Percentiles rank a stretch among this genome's conserved stretches.
phyloP scores from a whole-genome alignment of 2,797 vertebrate species.

The Chaunax sp. region DNA sequence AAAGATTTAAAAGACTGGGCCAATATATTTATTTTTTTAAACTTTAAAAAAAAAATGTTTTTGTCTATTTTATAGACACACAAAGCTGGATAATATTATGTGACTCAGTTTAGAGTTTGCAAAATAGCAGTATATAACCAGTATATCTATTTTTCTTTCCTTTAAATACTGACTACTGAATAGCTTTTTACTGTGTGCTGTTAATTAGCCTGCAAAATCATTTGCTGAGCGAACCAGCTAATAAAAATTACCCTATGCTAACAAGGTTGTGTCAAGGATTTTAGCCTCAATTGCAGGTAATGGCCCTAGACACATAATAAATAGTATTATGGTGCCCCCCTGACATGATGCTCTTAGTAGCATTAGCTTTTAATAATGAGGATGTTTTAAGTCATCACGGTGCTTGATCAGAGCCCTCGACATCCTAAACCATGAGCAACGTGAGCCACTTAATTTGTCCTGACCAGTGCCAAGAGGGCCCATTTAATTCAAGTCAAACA shows the following conservation, averaged over 20 bases:
- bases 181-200: constrained; percentile 1
- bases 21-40: too few species aligned
- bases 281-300: constrained; percentile 59
- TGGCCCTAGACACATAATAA: constrained; percentile 63
- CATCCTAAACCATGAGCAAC: constrained; percentile 41
- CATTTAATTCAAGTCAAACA: constrained; percentile 66
- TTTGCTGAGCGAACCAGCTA: constrained; percentile 60
- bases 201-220: constrained; percentile 33
- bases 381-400: constrained; percentile 69
- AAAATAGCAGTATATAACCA: constrained; percentile 5
- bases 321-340: constrained; percentile 7
- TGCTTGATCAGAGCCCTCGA: constrained; percentile 35
- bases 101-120: too few species aligned
- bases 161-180: constrained; percentile 32
- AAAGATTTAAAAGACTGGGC: too few species aligned
- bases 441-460: constrained; percentile 56
- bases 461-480: constrained; percentile 54
- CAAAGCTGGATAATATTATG: too few species aligned
- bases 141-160: constrained; percentile 8
- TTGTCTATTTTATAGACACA: too few species aligned
- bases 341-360: constrained; percentile 56
- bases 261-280: constrained; percentile 62
- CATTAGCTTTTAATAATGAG: constrained; percentile 68
- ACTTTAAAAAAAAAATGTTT: too few species aligned
- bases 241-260: constrained; percentile 59